These are phyloP conservation scores for Artemisiospiza belli DNA, from an alignment of 2,113 vertebrate species.

Conservation along the genomic window DNA sequence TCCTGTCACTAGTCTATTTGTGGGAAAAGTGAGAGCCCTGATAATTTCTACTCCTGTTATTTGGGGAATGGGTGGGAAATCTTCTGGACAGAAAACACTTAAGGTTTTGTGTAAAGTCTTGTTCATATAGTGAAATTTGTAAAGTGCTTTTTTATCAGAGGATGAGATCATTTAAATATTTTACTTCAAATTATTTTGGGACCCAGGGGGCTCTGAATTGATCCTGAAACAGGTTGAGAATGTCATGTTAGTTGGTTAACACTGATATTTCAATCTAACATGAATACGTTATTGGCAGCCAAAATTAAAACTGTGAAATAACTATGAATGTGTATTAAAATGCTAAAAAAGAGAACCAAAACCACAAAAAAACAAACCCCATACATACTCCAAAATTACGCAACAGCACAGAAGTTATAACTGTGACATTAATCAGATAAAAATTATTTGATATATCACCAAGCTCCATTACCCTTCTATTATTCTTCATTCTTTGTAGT, in stretches of 20 bases:
- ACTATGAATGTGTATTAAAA: neutral
- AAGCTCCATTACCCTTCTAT: neutral
- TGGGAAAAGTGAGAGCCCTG: neutral
- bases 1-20: neutral
- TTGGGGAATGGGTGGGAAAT: neutral
- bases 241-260: neutral
- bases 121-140: neutral
- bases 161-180: neutral
- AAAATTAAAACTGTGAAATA: neutral
- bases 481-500: neutral
- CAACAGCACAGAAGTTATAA: neutral
- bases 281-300: neutral
- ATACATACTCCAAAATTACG: neutral
- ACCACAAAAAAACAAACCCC: rapidly evolving
- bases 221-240: neutral
- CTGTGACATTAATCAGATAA: neutral
- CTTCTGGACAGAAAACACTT: neutral
- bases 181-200: neutral
- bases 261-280: neutral
- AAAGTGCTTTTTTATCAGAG: neutral
- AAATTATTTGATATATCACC: neutral
- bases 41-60: neutral
- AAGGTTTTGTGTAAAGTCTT: neutral
- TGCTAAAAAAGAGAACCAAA: neutral
- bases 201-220: no score